A percentile compares a stretch with the other conserved stretches of the same genome.
Evolutionary conservation across 1,140 invertebrate genomes (phyloP).

Genomic region (Drosophila hydei): DNA sequence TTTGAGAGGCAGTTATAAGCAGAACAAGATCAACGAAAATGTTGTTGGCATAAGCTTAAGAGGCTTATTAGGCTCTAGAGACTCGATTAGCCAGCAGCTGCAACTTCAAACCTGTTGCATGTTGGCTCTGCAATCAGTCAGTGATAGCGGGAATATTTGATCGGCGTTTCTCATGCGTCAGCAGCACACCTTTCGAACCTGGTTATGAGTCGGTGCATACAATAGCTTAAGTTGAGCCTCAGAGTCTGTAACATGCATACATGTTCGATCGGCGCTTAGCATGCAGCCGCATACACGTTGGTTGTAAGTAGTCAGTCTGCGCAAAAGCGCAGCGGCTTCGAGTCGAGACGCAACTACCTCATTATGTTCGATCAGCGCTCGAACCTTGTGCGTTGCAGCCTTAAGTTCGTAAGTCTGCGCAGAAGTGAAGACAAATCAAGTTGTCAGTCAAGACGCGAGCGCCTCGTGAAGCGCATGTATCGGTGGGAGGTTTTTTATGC

Average conservation of each 20-base stretch:
- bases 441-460: constrained; percentile 50
- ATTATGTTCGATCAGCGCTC: too few species aligned
- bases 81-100: constrained; percentile 7
- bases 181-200: constrained; percentile 39
- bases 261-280: too few species aligned
- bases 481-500: not conserved
- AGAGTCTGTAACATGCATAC: too few species aligned
- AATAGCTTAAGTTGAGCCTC: too few species aligned
- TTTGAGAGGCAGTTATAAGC: not conserved
- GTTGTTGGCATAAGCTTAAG: too few species aligned
- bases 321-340: too few species aligned
- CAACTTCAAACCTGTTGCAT: constrained; percentile 48
- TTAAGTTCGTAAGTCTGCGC: not conserved
- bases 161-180: too few species aligned
- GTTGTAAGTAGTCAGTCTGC: not conserved
- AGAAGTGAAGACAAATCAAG: constrained; percentile 1
- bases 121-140: constrained; percentile 5
- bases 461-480: constrained; percentile 59
- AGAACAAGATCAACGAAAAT: constrained; percentile 7
- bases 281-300: not conserved
- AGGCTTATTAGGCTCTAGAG: too few species aligned
- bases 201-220: constrained; percentile 20
- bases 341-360: too few species aligned
- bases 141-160: too few species aligned
- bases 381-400: too few species aligned